Base-by-base conservation (phyloP, 2,113 vertebrate species). In the Petromus typicus region DNA sequence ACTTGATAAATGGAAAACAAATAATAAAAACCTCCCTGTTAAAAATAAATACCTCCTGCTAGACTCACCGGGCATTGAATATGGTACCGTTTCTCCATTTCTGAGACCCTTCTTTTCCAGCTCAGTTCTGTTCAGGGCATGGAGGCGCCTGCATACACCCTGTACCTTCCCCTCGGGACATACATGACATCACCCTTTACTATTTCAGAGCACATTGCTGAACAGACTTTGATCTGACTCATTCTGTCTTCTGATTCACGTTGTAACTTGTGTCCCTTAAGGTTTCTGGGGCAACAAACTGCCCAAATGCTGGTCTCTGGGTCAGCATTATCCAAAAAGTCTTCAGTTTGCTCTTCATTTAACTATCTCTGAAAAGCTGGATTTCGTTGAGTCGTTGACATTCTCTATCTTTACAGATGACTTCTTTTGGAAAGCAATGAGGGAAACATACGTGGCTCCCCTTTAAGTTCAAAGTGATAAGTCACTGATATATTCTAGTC, bases 121-220 rank as follows among this genome's bases (percentile, higher is more conserved):
- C 37, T 89, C 56, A 95, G 18, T 43, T 73, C 94, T 40, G 92
- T 69, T 66, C 96, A 95, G 80, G 86, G 16, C 59, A 1, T 45
- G n/a, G 7, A 16, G 11, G 18, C 40, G 75, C 85, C 89, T 20
- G 27, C 0, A 0, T n/a, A 56, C 14, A 66, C 92, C 89, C 67
- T 92, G 92, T 84, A 89, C 94, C 89, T 40, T 86, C 80, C 92
- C 95, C 92, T 78, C 51, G 89, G 56, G 69, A 75, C 67, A 64
- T 56, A 66, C 30, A 94, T 34, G 51, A 16, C 17, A 37, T 63
- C 34, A 43, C 67, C 17, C 6, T 45, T 54, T 48, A 37, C 67
- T 25, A 54, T 22, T 81, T 82, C 76, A 76, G 5, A 76, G n/a
- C 5, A 86, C 48, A 75, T 3, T 67, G 27, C 12, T 67, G 34